phyloP scores from a whole-genome alignment of 2,888 invertebrate genomes.

The Nudaria mundana region DNA sequence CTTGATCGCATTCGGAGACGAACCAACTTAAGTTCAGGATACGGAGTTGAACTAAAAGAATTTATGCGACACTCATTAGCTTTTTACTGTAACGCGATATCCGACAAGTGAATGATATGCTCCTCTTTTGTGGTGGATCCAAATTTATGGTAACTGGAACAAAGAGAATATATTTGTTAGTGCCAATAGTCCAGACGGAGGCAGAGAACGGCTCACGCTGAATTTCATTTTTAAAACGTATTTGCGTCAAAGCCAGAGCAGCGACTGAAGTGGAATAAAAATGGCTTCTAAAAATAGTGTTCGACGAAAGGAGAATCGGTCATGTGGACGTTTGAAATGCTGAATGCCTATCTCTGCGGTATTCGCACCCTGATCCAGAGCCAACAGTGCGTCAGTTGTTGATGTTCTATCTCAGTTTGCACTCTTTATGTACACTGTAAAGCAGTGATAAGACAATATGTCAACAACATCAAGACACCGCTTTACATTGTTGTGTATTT shows the following conservation, averaged over 20 bases:
- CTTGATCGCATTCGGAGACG: slow-evolving; percentile 70
- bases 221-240: slow-evolving; percentile 50
- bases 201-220: slow-evolving; percentile 32
- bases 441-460: slow-evolving; percentile 57
- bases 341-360: slow-evolving; percentile 40
- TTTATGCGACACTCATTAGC: slow-evolving; percentile 72
- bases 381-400: slow-evolving; percentile 64
- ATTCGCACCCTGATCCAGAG: slow-evolving; percentile 59
- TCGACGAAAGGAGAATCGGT: slow-evolving; percentile 58
- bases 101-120: slow-evolving; percentile 66
- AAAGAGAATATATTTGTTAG: slow-evolving; percentile 48
- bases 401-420: slow-evolving; percentile 48
- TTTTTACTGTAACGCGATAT: slow-evolving; percentile 40
- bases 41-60: slow-evolving; percentile 66
- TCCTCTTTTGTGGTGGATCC: slow-evolving; percentile 55
- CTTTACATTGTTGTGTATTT: slow-evolving; percentile 40
- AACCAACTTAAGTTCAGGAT: slow-evolving; percentile 69
- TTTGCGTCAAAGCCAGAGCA: slow-evolving; percentile 61
- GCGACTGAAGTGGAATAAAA: slow-evolving; percentile 67
- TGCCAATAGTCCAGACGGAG: slow-evolving; percentile 19
- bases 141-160: slow-evolving; percentile 76
- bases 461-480: slow-evolving; percentile 59
- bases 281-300: slow-evolving; percentile 64
- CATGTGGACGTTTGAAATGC: slow-evolving; percentile 60
- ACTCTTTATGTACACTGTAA: slow-evolving; percentile 43